These are phyloP conservation scores for Notodonta ziczac DNA, from an alignment of 2,888 invertebrate genomes.

Conservation along the genomic window DNA sequence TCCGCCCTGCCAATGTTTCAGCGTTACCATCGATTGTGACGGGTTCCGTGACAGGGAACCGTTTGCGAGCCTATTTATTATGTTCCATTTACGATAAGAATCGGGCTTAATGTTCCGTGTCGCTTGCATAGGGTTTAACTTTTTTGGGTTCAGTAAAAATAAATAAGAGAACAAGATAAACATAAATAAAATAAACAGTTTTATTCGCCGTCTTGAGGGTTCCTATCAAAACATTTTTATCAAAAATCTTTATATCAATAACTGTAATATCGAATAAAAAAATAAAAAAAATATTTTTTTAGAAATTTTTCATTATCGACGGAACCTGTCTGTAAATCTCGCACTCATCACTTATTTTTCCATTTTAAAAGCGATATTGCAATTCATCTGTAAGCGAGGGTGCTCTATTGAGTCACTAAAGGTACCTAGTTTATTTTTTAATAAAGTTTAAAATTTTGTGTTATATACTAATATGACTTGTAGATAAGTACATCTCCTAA, in stretches of 20 bases:
- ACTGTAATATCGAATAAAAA: background rate
- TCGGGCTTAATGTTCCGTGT: constrained; percentile 32
- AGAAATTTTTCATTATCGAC: no score
- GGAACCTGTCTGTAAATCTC: background rate
- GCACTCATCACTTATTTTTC: background rate
- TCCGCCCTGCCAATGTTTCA: constrained; percentile 53
- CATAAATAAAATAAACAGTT: no score
- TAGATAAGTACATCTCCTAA: background rate
- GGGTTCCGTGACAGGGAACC: constrained; percentile 59
- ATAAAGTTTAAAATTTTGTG: no score
- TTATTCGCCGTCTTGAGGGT: background rate
- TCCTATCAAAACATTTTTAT: background rate
- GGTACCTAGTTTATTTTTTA: no score
- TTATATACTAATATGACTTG: no score
- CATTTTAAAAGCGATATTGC: constrained; percentile 1
- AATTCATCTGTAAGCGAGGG: background rate
- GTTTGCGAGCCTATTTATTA: constrained; percentile 57
- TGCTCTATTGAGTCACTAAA: background rate
- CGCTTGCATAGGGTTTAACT: constrained; percentile 15
- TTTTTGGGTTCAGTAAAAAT: background rate
- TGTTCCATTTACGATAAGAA: constrained; percentile 47
- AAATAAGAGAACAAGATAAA: no score
- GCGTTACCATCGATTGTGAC: constrained; percentile 50
- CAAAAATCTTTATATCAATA: no score
- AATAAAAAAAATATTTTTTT: background rate